Percentiles rank a stretch among this genome's conserved stretches.
Evolutionary conservation across 1,140 invertebrate genomes (phyloP).

Genomic region (Philotrypesis tridentata): DNA sequence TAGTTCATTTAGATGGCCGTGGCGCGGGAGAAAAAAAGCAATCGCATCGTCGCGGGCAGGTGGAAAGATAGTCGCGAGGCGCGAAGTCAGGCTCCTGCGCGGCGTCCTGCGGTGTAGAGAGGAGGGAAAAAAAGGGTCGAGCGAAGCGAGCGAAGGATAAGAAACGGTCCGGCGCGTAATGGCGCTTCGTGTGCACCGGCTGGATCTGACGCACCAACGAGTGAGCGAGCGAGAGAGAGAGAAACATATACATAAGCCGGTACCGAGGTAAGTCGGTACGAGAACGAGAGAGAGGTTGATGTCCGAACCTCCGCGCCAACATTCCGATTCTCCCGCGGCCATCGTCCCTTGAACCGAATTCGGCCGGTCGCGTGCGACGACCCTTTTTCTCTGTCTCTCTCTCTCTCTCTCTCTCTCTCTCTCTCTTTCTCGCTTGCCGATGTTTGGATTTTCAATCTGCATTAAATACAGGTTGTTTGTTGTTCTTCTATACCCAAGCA

Average conservation of each 20-base stretch:
- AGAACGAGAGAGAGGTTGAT: too few species aligned
- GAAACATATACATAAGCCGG: background rate
- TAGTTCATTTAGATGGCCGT: too few species aligned
- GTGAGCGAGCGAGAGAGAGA: background rate
- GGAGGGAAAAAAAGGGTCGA: background rate
- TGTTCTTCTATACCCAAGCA: background rate
- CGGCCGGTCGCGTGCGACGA: background rate
- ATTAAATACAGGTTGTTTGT: background rate
- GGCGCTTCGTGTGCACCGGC: background rate
- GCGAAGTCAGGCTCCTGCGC: background rate
- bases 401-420: too few species aligned
- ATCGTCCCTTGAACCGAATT: conserved; percentile 33
- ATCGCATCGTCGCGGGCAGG: background rate
- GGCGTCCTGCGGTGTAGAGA: too few species aligned
- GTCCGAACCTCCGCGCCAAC: conserved; percentile 62
- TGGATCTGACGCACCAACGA: background rate
- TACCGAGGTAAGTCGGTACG: background rate
- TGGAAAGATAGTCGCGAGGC: background rate
- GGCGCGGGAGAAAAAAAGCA: background rate
- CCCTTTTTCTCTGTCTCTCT: too few species aligned
- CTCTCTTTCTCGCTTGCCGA: background rate
- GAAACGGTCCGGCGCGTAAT: background rate
- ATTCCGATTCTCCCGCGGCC: conserved; percentile 58
- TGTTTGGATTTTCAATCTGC: background rate
- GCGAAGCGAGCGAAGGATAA: background rate